phyloP scores from a whole-genome alignment of 2,888 invertebrate species.

The Phoronis australis region DNA sequence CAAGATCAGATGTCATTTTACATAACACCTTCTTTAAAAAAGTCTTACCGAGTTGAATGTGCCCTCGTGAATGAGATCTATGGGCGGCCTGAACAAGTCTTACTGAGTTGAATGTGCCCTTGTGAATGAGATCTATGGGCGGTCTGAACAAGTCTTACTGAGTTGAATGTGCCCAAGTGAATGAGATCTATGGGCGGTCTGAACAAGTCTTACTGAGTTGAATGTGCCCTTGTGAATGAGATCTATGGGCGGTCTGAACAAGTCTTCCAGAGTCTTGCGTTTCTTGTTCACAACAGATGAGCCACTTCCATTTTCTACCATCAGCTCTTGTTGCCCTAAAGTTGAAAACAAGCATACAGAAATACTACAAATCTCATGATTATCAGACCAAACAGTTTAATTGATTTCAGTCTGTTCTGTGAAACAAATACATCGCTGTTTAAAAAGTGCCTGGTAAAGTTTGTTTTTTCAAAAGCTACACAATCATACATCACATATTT shows the following conservation, averaged over 20 bases:
- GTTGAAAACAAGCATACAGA: not conserved
- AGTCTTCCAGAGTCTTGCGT: conserved; percentile 61
- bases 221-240: conserved; percentile 63
- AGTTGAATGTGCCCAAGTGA: conserved; percentile 61
- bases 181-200: conserved; percentile 66
- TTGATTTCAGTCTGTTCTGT: too few relatives aligned
- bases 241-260: conserved; percentile 67
- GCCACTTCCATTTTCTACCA: conserved; percentile 26
- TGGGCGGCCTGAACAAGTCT: conserved; percentile 66
- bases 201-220: conserved; percentile 61
- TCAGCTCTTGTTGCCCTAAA: conserved; percentile 42
- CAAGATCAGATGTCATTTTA: too few relatives aligned
- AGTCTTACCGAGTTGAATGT: conserved; percentile 63
- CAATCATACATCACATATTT: too few relatives aligned
- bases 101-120: conserved; percentile 60
- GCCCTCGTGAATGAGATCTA: conserved; percentile 63
- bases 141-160: conserved; percentile 67
- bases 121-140: conserved; percentile 63
- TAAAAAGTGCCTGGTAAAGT: too few relatives aligned
- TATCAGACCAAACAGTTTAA: too few relatives aligned
- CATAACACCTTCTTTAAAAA: too few relatives aligned
- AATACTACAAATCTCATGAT: too few relatives aligned
- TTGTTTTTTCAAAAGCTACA: too few relatives aligned
- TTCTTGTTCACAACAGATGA: too few relatives aligned
- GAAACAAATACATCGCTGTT: too few relatives aligned